Base-by-base conservation (phyloP, 2,888 invertebrate species). In the Molanna angustata region DNA sequence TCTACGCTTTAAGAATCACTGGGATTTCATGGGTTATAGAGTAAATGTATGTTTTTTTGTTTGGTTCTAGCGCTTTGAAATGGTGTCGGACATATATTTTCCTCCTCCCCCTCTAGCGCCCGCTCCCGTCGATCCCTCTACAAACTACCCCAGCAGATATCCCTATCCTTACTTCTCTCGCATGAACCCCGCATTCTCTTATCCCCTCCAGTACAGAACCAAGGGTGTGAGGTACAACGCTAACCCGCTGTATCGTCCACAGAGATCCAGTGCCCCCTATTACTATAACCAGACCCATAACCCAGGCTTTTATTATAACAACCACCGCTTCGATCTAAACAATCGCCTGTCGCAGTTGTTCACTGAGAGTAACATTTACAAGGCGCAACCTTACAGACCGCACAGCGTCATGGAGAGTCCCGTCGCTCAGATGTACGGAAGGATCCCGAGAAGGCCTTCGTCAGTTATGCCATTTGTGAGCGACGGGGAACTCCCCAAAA, bases 41-140 rank as follows among this genome's bases (percentile, higher is more conserved):
- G 41, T 6, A 41, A 14, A 21, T 20, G 68, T 72, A 72, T 73
- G 69, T 56, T 43, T 62, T 60, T 52, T 58, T 56, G 46, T 57
- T 56, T 73, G 71, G 72, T 71, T 76, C 74, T 80, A 84, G 85
- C 85, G 82, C 73, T 78, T 82, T 78, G 85, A 85, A 78, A 80
- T 85, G 80, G 83, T 84, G 79, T 84, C 86, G 78, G 85, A 86
- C 74, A 80, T 85, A 69, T 86, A 83, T 74, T 82, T 84, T 64
- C 83, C 84, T 56, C 64, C 70, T 68, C 66, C 72, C 50, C 59
- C 60, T 33, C 33, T 59, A 45, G 59, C 56, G 17, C 17, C 58
- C 39, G 58, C 70, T 76, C 60, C 73, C 75, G 17, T 71, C 73
- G 39, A 53, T 59, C 64, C 73, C 74, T 58, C 70, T 73, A 40